These are phyloP conservation scores for Lacerta agilis DNA, from an alignment of 2,797 vertebrate genomes.

Conservation along the genomic window DNA sequence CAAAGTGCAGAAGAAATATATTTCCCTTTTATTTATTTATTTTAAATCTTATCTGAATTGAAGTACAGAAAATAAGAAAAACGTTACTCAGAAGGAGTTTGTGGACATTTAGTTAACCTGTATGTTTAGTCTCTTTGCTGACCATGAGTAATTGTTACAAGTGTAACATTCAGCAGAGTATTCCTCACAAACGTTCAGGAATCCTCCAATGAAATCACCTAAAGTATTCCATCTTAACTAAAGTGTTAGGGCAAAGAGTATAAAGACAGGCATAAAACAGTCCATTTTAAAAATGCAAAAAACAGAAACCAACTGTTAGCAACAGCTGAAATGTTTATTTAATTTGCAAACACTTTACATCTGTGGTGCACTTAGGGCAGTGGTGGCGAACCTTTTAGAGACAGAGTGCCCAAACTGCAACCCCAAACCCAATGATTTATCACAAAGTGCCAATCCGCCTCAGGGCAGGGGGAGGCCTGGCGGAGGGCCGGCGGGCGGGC, in stretches of 20 bases:
- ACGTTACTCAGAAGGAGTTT: not conserved
- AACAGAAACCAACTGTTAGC: slow-evolving; percentile 42
- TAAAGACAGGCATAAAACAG: not conserved
- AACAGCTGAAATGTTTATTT: not conserved
- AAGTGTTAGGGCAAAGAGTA: not conserved
- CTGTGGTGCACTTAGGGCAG: not conserved
- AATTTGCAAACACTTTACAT: not conserved
- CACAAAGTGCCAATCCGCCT: no score
- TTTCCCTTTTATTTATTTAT: not conserved
- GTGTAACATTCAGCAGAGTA: not conserved
- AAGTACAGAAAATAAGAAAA: not conserved
- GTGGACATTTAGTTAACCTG: not conserved
- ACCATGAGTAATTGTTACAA: not conserved
- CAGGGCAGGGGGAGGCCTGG: no score
- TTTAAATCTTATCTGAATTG: not conserved
- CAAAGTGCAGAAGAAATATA: not conserved
- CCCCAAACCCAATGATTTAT: no score
- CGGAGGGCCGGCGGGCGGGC: no score
- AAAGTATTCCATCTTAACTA: not conserved
- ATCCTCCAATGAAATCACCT: not conserved
- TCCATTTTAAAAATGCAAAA: not conserved
- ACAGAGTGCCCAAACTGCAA: no score
- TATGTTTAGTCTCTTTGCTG: not conserved
- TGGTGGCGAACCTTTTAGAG: no score
- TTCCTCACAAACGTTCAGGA: not conserved